Percentiles rank a stretch among this genome's conserved stretches.
Evolutionary conservation across 1,140 invertebrate genomes (phyloP).

Genomic region (Periplaneta americana): DNA sequence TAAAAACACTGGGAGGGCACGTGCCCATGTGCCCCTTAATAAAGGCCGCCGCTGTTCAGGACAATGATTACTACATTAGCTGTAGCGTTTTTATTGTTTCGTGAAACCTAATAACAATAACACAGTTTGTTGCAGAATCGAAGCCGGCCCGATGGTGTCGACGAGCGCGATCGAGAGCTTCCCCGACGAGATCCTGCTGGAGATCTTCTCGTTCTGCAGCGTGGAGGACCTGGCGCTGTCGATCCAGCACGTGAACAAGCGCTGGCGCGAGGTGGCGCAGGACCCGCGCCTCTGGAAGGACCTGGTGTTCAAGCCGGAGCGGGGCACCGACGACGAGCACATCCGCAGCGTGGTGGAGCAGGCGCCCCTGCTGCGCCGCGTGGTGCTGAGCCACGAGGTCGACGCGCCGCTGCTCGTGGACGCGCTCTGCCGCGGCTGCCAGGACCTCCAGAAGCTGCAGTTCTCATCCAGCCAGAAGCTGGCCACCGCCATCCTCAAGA

Average conservation of each 20-base stretch:
- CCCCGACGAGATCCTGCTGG: not conserved
- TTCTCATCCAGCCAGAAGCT: not conserved
- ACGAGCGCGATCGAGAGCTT: not conserved
- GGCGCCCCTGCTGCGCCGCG: not conserved
- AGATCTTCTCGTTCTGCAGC: not conserved
- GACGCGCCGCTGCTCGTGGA: not conserved
- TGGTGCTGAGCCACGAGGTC: not conserved
- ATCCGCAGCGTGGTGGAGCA: not conserved
- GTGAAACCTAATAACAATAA: too few species aligned
- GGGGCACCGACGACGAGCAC: not conserved
- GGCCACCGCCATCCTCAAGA: not conserved
- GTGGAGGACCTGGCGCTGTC: not conserved
- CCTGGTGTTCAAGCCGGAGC: not conserved
- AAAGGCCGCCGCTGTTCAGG: too few species aligned
- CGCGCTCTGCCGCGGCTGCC: not conserved
- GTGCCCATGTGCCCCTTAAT: too few species aligned
- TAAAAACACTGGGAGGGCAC: too few species aligned
- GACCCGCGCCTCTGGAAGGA: not conserved
- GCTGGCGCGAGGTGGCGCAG: not conserved
- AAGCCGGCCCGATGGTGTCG: not conserved
- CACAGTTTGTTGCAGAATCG: not conserved
- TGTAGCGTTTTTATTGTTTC: too few species aligned
- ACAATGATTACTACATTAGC: too few species aligned
- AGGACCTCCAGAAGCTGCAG: not conserved
- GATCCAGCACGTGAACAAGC: not conserved